These are phyloP conservation scores for Drosophila leontia DNA, from an alignment of 1,140 invertebrate genomes.

Conservation along the genomic window DNA sequence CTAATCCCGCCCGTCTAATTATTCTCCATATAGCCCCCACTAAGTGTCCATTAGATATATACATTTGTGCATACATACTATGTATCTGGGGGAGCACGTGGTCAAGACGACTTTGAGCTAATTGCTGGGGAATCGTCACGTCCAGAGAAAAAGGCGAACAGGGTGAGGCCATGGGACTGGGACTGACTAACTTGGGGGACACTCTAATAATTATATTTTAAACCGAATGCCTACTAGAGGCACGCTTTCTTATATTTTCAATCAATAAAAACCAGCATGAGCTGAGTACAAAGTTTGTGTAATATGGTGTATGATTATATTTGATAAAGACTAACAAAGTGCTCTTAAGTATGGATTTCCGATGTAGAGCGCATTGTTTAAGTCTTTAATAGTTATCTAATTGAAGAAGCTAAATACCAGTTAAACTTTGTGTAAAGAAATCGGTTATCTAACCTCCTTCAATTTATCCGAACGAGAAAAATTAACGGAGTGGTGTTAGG, in stretches of 20 bases:
- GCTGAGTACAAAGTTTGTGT: neutral
- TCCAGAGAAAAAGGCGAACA: constrained; percentile 2
- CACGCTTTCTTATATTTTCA: neutral
- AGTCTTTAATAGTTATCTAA: too few relatives aligned
- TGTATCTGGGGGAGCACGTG: constrained; percentile 19
- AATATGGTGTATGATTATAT: neutral
- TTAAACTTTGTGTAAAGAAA: too few relatives aligned
- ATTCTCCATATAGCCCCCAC: neutral
- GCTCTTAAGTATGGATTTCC: too few relatives aligned
- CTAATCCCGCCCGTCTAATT: constrained; percentile 7
- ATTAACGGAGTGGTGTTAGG: neutral
- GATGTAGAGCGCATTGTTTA: too few relatives aligned
- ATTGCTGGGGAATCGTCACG: constrained; percentile 40
- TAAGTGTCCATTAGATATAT: constrained; percentile 6
- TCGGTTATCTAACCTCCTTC: too few relatives aligned
- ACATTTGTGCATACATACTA: neutral
- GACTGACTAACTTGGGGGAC: constrained; percentile 1
- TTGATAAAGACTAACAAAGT: too few relatives aligned
- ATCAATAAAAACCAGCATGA: neutral
- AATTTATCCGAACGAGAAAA: neutral
- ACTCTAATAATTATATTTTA: neutral
- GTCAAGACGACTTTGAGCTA: constrained; percentile 24
- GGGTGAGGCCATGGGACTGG: constrained; percentile 3
- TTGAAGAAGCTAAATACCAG: too few relatives aligned
- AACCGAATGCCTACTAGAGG: neutral